Base-by-base conservation (phyloP, 2,797 vertebrate species). In the Carduelis carduelis region DNA sequence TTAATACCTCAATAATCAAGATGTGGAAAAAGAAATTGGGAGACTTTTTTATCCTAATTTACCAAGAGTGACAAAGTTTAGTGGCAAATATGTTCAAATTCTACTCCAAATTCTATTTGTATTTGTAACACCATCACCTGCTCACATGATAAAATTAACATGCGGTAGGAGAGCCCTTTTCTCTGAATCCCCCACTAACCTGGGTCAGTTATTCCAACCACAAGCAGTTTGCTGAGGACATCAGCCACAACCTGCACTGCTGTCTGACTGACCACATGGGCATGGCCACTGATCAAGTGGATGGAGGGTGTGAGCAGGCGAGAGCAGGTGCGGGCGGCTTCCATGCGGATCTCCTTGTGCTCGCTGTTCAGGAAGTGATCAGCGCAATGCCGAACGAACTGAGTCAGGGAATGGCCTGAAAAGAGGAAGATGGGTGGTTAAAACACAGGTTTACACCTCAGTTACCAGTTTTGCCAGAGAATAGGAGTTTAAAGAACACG, bases 321-420 rank as follows among this genome's bases (percentile, higher is more conserved):
- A 0, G 99, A 99, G 97, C 99, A 99, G 23, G 99, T 99, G 46
- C 99, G 99, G 3, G 99, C 99, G 0, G 99, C 99, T 76, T 99
- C 99, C 99, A 99, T 99, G 20, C 99, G 98, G 93, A 99, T 98
- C 96, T 99, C 99, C 97, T 99, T 99, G 98, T 99, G 99, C n/a
- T 99, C 99, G 0, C 99, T 99, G 98, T 99, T 99, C 66, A 99
- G 98, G 93, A 99, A 99, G 96, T 99, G 99, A 95, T 99, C 99
- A 0, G 99, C 99, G 7, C 99, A 99, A 95, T 99, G 99, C 23
- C 99, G 99, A 43, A 99, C 99, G 93, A 99, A 99, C 98, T 99
- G 99, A 18, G 99, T 99, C 95, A 99, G 98, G 8, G 99, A 99
- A 97, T 99, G 99, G 57, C 99, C 99, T 99, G 95, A 34, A 27